These are phyloP conservation scores for Thalassophryne amazonica DNA, from an alignment of 2,797 vertebrate species.

Conservation along the genomic window DNA sequence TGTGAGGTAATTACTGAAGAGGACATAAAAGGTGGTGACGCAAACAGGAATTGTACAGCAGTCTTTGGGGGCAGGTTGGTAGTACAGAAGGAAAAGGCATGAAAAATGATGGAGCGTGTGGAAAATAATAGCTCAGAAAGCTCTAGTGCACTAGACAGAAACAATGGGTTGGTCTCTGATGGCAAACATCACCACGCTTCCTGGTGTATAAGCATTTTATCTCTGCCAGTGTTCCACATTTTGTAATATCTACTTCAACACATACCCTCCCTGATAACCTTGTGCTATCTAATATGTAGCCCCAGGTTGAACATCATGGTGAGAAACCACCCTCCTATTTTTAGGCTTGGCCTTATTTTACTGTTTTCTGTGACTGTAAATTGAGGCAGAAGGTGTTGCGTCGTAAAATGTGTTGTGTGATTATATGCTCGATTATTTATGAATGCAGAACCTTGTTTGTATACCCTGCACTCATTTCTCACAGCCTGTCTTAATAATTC, in stretches of 20 bases:
- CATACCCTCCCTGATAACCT: conserved; percentile 50
- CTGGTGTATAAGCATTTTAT: conserved; percentile 31
- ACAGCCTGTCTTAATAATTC: conserved; percentile 22
- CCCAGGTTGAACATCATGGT: conserved; percentile 13
- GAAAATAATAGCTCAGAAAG: conserved; percentile 48
- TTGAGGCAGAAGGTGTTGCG: conserved; percentile 13
- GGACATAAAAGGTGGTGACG: not conserved
- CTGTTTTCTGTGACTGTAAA: conserved; percentile 26
- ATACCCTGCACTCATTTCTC: not conserved
- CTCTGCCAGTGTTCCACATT: conserved; percentile 26
- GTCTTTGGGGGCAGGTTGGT: conserved; percentile 20
- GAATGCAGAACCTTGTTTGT: conserved; percentile 11
- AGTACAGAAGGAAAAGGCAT: conserved; percentile 15
- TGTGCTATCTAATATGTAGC: conserved; percentile 18
- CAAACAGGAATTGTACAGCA: conserved; percentile 4
- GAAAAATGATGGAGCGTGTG: conserved; percentile 37
- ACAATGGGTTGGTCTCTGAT: conserved; percentile 36
- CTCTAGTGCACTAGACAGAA: conserved; percentile 24
- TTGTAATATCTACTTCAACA: conserved; percentile 33
- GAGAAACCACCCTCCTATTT: not conserved
- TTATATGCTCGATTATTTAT: conserved; percentile 48
- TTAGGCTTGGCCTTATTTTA: conserved; percentile 1
- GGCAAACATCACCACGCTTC: conserved; percentile 23
- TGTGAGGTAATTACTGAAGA: conserved; percentile 28
- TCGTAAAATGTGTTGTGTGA: conserved; percentile 39